phyloP scores from a whole-genome alignment of 2,113 vertebrate species.

The Stomatorhinus ivindoensis region DNA sequence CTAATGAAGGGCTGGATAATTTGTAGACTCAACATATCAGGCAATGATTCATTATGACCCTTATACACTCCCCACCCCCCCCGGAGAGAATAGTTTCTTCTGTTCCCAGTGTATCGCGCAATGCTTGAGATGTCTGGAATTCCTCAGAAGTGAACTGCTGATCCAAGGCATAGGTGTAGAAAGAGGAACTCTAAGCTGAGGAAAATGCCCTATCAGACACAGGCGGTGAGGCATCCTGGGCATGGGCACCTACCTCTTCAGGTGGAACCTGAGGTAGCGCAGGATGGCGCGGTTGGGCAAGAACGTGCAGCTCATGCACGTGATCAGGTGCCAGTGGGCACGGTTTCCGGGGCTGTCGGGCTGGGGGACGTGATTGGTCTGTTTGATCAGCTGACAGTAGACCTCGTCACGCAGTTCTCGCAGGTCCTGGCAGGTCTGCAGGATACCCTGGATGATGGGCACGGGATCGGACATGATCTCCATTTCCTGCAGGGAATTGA shows the following conservation, averaged over 20 bases:
- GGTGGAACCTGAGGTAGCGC: conserved; percentile 84
- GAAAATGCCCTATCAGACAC: background rate
- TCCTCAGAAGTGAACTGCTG: background rate
- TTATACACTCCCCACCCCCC: background rate
- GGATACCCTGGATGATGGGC: conserved; percentile 84
- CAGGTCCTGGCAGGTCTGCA: conserved; percentile 89
- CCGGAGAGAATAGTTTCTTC: no score
- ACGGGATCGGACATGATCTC: conserved; percentile 81
- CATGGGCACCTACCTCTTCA: conserved; percentile 65
- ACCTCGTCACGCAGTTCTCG: conserved; percentile 81
- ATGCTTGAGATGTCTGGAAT: background rate
- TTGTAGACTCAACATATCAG: background rate
- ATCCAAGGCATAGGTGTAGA: background rate
- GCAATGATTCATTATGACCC: background rate
- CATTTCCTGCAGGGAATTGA: conserved; percentile 87
- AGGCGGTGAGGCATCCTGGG: background rate
- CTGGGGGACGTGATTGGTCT: conserved; percentile 86
- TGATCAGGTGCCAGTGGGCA: conserved; percentile 81
- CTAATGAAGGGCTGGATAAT: background rate
- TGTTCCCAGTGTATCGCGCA: background rate
- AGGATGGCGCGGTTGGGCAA: conserved; percentile 78
- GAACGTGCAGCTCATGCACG: conserved; percentile 84
- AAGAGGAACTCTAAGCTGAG: background rate
- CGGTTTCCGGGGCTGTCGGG: conserved; percentile 76
- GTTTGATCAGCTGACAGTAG: conserved; percentile 89